These are phyloP conservation scores for Scaptomyza hsui DNA, from an alignment of 1,140 invertebrate genomes.

Conservation along the genomic window DNA sequence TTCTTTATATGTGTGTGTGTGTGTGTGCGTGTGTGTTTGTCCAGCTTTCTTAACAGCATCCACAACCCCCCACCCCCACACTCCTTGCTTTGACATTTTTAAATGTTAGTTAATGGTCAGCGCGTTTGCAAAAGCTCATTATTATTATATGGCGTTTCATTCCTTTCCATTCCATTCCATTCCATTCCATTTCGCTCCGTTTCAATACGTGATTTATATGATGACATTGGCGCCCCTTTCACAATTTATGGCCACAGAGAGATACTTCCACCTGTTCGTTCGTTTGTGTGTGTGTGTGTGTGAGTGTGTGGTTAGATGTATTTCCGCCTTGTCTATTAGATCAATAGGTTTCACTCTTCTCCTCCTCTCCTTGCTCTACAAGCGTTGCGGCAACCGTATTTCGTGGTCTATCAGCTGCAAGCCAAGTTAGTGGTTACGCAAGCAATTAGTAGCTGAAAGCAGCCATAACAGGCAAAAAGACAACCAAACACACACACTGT, in stretches of 20 bases:
- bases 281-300: neutral
- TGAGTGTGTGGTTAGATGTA: neutral
- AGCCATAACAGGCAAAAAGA: neutral
- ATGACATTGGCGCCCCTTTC: slow-evolving; percentile 18
- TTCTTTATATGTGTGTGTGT: slow-evolving; percentile 5
- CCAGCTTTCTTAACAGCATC: slow-evolving; percentile 19
- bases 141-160: slow-evolving; percentile 33
- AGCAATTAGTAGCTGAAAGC: slow-evolving; percentile 10
- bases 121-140: slow-evolving; percentile 37
- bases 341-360: slow-evolving; percentile 7
- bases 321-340: slow-evolving; percentile 7
- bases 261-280: neutral
- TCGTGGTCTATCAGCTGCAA: slow-evolving; percentile 9
- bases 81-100: slow-evolving; percentile 64
- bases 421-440: slow-evolving; percentile 12
- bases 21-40: slow-evolving; percentile 5
- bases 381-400: neutral
- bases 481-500: neutral
- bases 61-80: slow-evolving; percentile 1
- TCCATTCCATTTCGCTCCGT: slow-evolving; percentile 1
- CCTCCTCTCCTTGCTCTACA: no score
- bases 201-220: slow-evolving; percentile 36
- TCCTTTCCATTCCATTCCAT: no score
- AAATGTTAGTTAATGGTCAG: slow-evolving; percentile 75
- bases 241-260: slow-evolving; percentile 16